Base-by-base conservation (phyloP, 2,113 vertebrate genomes). In the Echinops telfairi region DNA sequence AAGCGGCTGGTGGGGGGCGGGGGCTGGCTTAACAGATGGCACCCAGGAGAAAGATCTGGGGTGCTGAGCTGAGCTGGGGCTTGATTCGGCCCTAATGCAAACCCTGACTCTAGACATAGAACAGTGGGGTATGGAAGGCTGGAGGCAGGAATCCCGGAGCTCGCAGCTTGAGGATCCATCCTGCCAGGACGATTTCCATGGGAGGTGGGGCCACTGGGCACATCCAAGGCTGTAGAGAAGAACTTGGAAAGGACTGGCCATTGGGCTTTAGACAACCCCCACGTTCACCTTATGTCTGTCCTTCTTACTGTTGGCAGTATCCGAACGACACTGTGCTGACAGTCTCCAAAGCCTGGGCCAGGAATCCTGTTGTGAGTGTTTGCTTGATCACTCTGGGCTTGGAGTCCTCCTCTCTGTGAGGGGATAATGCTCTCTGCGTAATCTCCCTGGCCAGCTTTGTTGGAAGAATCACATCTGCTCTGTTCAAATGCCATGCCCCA, bases 81-180 rank as follows among this genome's bases (percentile, higher is more conserved):
- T 82, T 88, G 94, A 83, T 83, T 81, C 40, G 86, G 93, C 92
- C 88, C 94, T 93, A 95, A 93, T 93, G 90, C 95, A 86, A 90
- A 93, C 93, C 86, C 47, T 38, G 27, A 60, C 94, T 95, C 95
- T 96, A 96, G 96, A 96, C 95, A 96, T 95, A 97, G 95, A 93
- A 93, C 71, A 27, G 94, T 86, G 3, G 76, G 81, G 90, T 93
- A 89, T 70, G 86, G 86, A 93, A 83, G 91, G 83, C 94, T 83
- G 23, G 79, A 93, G 83, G 92, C 90, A 77, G 53, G 93, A 91
- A 95, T 95, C 94, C 90, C 86, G 73, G 93, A 1, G 40, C 71
- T 31, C 53, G 85, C 92, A 57, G 96, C 71, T 94, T 91, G 85
- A 92, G 86, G 94, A 88, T 93, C 64, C 31, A 90, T 93, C 83